These are phyloP conservation scores for Panurus biarmicus DNA, from an alignment of 2,113 vertebrate genomes.

Conservation along the genomic window DNA sequence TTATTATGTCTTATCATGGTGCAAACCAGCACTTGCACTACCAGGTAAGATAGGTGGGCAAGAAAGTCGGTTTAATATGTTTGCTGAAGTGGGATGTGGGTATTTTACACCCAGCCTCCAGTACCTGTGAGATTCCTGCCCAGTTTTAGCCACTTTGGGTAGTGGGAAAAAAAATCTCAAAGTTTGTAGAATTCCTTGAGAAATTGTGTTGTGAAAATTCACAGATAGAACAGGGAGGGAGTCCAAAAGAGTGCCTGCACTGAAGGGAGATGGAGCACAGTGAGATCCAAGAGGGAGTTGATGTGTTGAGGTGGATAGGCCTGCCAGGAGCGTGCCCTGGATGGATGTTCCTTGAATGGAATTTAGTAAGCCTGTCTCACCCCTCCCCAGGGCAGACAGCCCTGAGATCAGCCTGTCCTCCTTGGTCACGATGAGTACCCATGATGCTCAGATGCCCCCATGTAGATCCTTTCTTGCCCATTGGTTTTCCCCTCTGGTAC, in stretches of 20 bases:
- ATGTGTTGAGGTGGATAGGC: too few species aligned
- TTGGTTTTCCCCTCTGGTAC: too few species aligned
- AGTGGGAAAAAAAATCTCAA: background rate
- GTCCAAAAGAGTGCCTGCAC: background rate
- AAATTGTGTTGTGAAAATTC: background rate
- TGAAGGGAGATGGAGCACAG: background rate
- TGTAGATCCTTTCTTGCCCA: too few species aligned
- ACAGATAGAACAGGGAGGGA: background rate
- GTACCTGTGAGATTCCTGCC: background rate
- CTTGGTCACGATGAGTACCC: too few species aligned
- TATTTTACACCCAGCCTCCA: background rate
- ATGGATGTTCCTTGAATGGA: too few species aligned
- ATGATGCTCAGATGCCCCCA: too few species aligned
- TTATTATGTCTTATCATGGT: background rate
- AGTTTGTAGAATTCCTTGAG: background rate
- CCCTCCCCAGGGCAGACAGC: too few species aligned
- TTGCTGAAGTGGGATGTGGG: background rate
- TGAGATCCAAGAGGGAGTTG: background rate
- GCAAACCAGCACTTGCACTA: background rate
- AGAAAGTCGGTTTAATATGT: background rate
- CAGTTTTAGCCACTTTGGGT: background rate
- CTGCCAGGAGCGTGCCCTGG: too few species aligned
- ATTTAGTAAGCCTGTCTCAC: too few species aligned
- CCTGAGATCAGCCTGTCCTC: too few species aligned
- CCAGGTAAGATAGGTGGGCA: background rate